Base-by-base conservation (phyloP, 1,140 invertebrate species). In the Drosophila navojoa region DNA sequence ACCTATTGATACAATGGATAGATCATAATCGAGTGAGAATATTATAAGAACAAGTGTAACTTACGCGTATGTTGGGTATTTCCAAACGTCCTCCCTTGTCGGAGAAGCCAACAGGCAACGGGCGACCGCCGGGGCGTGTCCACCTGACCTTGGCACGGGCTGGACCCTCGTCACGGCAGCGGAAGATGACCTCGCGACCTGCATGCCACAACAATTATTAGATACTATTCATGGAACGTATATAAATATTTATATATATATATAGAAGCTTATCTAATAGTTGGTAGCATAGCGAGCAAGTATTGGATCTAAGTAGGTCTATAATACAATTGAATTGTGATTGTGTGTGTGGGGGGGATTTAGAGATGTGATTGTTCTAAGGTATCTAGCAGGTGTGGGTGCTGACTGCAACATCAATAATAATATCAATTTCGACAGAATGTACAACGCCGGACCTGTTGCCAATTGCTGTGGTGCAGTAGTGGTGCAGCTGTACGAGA, bases 181-280 rank as follows among this genome's bases (percentile, higher is more conserved):
- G 96, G 93, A 98, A 97, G 7, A 98, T 97, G 9, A 98, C 97
- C 93, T 98, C 97, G 49, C 96, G 95, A 92, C 96, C 97, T 97
- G 49, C 16, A 50, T 29, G 13, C 5, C 92, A 59, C 25, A 52
- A 10, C 22, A 35, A 25, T 40, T 38, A n/a, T 55, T 42, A 42
- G 0, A 6, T 15, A 16, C 9, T 2, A 7, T 16, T 2, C 55
- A 29, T 15, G n/a, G 3, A 19, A 27, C 10, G 19, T 22, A 22
- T 22, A 22, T 22, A 22, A 2, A 9, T 3, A 29, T 10, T 15
- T 13, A 32, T 10, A 22, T 13, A 32, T 16, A 0, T 47, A 35
- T 19, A 53, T 19, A 16, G 10, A 11, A 40, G n/a, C 4, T 15
- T 67, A 66, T 15, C 35, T 15, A 15, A 13, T 19, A 45, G 25